Evolutionary conservation across 2,888 invertebrate genomes (phyloP).

Genomic region (Hypsopygia costalis): DNA sequence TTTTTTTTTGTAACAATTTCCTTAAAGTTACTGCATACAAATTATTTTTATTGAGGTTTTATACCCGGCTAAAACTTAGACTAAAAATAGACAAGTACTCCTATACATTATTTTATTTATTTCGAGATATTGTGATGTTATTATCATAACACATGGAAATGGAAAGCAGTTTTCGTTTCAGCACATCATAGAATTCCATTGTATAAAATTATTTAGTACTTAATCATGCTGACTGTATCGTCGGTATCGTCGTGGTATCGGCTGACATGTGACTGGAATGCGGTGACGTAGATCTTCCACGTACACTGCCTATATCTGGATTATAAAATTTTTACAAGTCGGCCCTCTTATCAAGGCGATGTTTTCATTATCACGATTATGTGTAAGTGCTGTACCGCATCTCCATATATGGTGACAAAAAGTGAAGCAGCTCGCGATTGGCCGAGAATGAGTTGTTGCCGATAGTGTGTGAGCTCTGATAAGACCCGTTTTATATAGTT

Average conservation of each 20-base stretch:
- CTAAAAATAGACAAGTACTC: no score
- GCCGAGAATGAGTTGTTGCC: constrained; percentile 70
- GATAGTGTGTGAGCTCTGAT: constrained; percentile 76
- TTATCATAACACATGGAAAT: no score
- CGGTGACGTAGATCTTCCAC: constrained; percentile 6
- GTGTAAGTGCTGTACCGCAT: constrained; percentile 58
- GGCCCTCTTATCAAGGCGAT: constrained; percentile 48
- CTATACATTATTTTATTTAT: no score
- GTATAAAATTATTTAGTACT: no score
- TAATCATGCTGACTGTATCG: constrained; percentile 12
- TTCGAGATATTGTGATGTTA: no score
- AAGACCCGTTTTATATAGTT: constrained; percentile 77
- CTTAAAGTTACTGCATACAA: no score
- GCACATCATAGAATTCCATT: no score
- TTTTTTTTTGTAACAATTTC: no score
- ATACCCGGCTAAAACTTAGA: no score
- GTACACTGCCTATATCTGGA: constrained; percentile 3
- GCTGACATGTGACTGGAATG: constrained; percentile 24
- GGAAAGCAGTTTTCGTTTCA: no score
- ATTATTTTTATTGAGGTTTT: no score
- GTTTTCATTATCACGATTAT: constrained; percentile 52
- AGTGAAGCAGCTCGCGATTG: constrained; percentile 82
- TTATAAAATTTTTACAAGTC: constrained; percentile 1
- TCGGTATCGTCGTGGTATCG: no score
- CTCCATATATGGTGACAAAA: constrained; percentile 90